These are phyloP conservation scores for Ictalurus punctatus DNA, from an alignment of 2,113 vertebrate genomes.

Conservation along the genomic window DNA sequence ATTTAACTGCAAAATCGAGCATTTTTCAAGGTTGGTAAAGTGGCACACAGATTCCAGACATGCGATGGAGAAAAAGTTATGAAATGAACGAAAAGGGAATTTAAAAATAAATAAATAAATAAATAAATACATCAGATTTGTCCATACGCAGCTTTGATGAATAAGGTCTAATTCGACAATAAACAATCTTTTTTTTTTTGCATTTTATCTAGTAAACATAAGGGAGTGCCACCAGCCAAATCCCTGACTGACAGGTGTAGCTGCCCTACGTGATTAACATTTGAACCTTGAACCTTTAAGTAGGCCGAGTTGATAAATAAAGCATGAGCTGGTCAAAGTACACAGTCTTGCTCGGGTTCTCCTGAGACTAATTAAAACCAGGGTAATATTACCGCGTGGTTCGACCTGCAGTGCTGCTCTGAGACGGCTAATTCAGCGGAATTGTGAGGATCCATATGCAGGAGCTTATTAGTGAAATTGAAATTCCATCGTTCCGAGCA, in stretches of 20 bases:
- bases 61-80: no score
- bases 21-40: no score
- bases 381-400: slow-evolving; percentile 15
- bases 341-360: slow-evolving; percentile 39
- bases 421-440: neutral
- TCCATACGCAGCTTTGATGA: neutral
- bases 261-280: slow-evolving; percentile 37
- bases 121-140: neutral
- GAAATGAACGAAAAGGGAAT: neutral
- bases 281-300: slow-evolving; percentile 54
- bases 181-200: neutral
- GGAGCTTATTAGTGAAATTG: neutral
- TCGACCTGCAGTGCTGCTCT: neutral
- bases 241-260: no score
- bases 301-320: slow-evolving; percentile 59
- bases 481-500: neutral
- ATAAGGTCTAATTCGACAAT: neutral
- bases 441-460: neutral
- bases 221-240: neutral
- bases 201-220: neutral
- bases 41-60: no score
- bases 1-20: neutral
- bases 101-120: no score
- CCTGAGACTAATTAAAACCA: slow-evolving; percentile 59
- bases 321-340: slow-evolving; percentile 53